Conservation (phyloP, 2,888 invertebrate species). For the Arge pagana region DNA sequence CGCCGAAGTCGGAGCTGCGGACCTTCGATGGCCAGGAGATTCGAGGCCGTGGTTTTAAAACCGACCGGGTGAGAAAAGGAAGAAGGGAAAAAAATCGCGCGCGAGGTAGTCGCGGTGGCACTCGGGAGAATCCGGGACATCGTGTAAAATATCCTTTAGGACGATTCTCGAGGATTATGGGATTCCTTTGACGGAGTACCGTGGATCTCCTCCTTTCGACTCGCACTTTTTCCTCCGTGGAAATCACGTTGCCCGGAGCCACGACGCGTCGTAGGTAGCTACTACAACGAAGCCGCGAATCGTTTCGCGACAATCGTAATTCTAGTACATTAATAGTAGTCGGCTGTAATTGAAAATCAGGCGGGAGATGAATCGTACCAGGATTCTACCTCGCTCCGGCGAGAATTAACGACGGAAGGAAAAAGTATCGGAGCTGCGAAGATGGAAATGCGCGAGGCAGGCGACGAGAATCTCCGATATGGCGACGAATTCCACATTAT, state of each 20-base stretch:
- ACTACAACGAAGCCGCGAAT: too few species aligned
- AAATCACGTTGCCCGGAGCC: constrained; percentile 18
- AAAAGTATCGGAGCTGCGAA: too few species aligned
- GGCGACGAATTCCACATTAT: too few species aligned
- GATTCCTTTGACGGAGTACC: constrained; percentile 29
- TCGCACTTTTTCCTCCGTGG: not conserved
- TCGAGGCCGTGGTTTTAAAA: too few species aligned
- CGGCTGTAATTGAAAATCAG: not conserved
- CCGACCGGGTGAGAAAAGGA: too few species aligned
- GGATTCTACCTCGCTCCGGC: too few species aligned
- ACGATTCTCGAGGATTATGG: constrained; percentile 46
- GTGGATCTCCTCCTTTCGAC: constrained; percentile 25
- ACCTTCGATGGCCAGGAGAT: too few species aligned
- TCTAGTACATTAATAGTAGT: constrained; percentile 22
- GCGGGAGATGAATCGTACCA: not conserved
- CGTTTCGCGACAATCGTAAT: constrained; percentile 33
- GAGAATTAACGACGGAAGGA: too few species aligned
- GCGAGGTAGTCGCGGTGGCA: constrained; percentile 3
- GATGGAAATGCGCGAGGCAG: too few species aligned
- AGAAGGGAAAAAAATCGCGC: too few species aligned
- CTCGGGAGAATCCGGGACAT: constrained; percentile 27
- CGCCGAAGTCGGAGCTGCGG: too few species aligned
- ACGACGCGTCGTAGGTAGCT: constrained; percentile 11
- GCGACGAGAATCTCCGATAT: too few species aligned
- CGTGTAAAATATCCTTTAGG: constrained; percentile 45